Percentiles rank a stretch among this genome's conserved stretches.
phyloP scores from a whole-genome alignment of 1,140 invertebrate genomes.

The Ceratoteleas bidentatus region DNA sequence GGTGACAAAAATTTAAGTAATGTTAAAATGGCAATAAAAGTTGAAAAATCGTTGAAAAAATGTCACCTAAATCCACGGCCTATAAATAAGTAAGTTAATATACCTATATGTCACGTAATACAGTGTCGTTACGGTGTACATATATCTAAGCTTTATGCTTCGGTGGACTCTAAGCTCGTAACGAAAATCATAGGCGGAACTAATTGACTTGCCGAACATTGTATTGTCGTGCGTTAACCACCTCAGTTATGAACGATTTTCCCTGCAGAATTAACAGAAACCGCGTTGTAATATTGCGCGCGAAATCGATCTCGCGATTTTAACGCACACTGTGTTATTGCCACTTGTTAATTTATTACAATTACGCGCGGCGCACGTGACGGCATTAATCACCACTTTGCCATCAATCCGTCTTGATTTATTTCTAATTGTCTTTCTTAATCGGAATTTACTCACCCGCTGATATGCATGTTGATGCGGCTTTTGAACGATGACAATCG shows the following conservation, averaged over 20 bases:
- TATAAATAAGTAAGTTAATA: conserved; percentile 48
- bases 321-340: conserved; percentile 17
- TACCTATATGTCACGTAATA: conserved; percentile 53
- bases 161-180: conserved; percentile 63
- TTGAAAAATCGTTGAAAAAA: conserved; percentile 14
- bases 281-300: conserved; percentile 47
- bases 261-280: conserved; percentile 57
- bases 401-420: conserved; percentile 37
- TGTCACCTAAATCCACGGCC: conserved; percentile 14
- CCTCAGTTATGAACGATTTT: conserved; percentile 61
- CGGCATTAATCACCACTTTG: conserved; percentile 36
- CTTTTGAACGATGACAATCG: not conserved
- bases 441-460: conserved; percentile 37
- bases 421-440: conserved; percentile 45
- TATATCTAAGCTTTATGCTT: conserved; percentile 66
- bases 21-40: no score
- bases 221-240: conserved; percentile 64
- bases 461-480: not conserved
- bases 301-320: conserved; percentile 42
- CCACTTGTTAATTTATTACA: conserved; percentile 49
- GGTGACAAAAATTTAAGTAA: no score
- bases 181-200: conserved; percentile 68
- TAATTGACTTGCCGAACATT: conserved; percentile 68
- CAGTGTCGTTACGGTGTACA: conserved; percentile 50
- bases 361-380: conserved; percentile 11